These are phyloP conservation scores for Clostera curtula DNA, from an alignment of 2,888 invertebrate genomes.

Conservation along the genomic window DNA sequence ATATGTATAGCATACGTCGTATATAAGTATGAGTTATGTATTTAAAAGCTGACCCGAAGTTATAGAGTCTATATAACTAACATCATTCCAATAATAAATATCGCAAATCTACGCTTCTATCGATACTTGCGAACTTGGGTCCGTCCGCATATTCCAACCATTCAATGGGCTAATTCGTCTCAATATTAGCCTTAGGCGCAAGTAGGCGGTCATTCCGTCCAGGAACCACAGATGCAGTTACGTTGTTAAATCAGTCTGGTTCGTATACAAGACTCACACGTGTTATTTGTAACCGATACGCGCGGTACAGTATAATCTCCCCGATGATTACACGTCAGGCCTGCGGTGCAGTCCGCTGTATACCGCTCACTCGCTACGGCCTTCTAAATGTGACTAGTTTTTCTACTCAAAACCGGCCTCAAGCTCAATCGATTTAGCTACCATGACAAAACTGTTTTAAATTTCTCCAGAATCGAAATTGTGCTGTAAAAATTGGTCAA, in stretches of 20 bases:
- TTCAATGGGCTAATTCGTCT: too few relatives aligned
- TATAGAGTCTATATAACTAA: too few relatives aligned
- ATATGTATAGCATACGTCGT: too few relatives aligned
- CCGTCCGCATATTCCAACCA: too few relatives aligned
- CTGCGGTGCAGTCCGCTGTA: conserved; percentile 9
- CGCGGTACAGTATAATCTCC: conserved; percentile 18
- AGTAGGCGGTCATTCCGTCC: conserved; percentile 10
- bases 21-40: too few relatives aligned
- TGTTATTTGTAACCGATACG: conserved; percentile 28
- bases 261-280: conserved; percentile 22
- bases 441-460: conserved; percentile 34
- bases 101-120: too few relatives aligned
- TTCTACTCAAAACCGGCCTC: conserved; percentile 35
- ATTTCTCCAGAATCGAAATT: conserved; percentile 16
- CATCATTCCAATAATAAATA: too few relatives aligned
- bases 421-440: conserved; percentile 30
- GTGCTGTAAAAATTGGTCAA: too few relatives aligned
- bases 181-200: conserved; percentile 4
- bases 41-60: too few relatives aligned
- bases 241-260: conserved; percentile 10
- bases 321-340: conserved; percentile 17
- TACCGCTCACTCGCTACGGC: conserved; percentile 17
- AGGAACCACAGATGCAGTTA: conserved; percentile 12
- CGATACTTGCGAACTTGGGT: too few relatives aligned
- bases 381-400: conserved; percentile 29